Evolutionary conservation across 1,140 invertebrate species (phyloP).

Genomic region (Aphelinus atriplicis): DNA sequence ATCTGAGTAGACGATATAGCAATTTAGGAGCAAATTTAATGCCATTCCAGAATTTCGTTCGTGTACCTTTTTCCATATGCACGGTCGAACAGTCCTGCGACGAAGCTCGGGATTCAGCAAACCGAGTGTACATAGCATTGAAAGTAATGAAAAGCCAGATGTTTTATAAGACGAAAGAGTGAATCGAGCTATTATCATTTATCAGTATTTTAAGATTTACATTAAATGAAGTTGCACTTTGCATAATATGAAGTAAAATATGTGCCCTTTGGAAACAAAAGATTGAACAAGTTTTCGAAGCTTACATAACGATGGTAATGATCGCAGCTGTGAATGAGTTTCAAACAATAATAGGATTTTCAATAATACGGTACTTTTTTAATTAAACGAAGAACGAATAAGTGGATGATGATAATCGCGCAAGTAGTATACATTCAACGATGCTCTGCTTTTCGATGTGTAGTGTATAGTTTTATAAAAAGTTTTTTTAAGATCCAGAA

Average conservation of each 20-base stretch:
- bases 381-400: conserved; percentile 26
- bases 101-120: conserved; percentile 23
- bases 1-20: conserved; percentile 44
- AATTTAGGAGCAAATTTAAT: conserved; percentile 47
- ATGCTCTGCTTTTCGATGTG: conserved; percentile 39
- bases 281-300: conserved; percentile 17
- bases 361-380: conserved; percentile 33
- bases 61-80: conserved; percentile 39
- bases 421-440: conserved; percentile 14
- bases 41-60: conserved; percentile 50
- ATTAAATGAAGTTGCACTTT: conserved; percentile 29
- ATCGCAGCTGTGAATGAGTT: conserved; percentile 33
- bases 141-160: conserved; percentile 37
- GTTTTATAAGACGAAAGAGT: conserved; percentile 35
- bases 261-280: conserved; percentile 23
- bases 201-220: conserved; percentile 47
- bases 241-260: conserved; percentile 5
- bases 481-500: conserved; percentile 36
- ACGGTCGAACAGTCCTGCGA: conserved; percentile 35
- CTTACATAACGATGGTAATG: conserved; percentile 26
- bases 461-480: conserved; percentile 42
- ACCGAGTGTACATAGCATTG: conserved; percentile 31
- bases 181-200: conserved; percentile 36
- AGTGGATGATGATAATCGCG: conserved; percentile 24
- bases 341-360: conserved; percentile 17